Evolutionary conservation across 2,797 vertebrate genomes (phyloP).

Genomic region (Naso thynnoides): DNA sequence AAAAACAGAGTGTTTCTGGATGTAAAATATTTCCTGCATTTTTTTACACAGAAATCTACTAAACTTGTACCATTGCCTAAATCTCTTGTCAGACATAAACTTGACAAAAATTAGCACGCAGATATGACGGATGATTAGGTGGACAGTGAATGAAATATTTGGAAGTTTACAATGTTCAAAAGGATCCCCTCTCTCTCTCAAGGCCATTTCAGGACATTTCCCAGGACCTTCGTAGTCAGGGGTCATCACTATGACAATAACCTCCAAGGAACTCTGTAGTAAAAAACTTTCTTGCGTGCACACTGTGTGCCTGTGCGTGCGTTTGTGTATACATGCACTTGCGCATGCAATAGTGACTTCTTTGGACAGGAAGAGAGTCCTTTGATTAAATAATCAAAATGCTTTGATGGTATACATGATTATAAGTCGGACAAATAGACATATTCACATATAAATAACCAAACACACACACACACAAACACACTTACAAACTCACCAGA

Average conservation of each 20-base stretch:
- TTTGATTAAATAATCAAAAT: constrained; percentile 66
- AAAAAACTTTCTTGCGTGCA: constrained; percentile 20
- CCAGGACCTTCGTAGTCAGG: constrained; percentile 70
- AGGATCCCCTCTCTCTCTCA: constrained; percentile 8
- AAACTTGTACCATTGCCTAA: constrained; percentile 9
- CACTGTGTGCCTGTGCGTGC: background rate
- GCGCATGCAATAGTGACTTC: constrained; percentile 28
- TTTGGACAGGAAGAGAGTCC: constrained; percentile 57
- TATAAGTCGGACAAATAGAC: constrained; percentile 54
- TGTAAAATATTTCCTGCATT: background rate
- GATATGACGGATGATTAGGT: constrained; percentile 30
- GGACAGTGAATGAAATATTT: constrained; percentile 32
- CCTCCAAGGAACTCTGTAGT: constrained; percentile 46
- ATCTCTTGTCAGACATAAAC: constrained; percentile 2
- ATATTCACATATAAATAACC: constrained; percentile 53
- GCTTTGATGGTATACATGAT: constrained; percentile 58
- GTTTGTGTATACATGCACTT: constrained; percentile 26
- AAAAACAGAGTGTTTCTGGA: constrained; percentile 5
- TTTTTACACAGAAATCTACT: background rate
- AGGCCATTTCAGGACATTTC: constrained; percentile 77
- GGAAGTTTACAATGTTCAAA: constrained; percentile 19
- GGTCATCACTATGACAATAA: constrained; percentile 67
- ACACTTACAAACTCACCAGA: constrained; percentile 15
- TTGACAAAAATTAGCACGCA: constrained; percentile 1
- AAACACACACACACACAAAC: constrained; percentile 18